phyloP scores from a whole-genome alignment of 2,113 vertebrate genomes.

The Odontophorus gujanensis region DNA sequence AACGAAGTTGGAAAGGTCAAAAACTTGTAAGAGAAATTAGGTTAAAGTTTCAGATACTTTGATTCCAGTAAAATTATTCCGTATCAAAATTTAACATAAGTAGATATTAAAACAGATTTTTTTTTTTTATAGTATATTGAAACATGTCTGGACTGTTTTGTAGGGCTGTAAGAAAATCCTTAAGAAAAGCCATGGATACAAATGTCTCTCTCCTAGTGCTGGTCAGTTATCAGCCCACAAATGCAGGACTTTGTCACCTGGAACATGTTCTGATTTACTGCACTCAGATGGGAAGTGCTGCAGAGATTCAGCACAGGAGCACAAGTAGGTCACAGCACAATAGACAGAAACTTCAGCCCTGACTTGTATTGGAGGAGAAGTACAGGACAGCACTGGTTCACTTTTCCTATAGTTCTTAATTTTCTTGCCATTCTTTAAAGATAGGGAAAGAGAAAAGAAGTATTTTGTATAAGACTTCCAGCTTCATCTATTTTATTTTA shows the following conservation, averaged over 20 bases:
- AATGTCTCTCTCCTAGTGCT: accelerated
- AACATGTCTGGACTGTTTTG: neutral
- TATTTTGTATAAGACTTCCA: neutral
- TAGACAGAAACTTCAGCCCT: neutral
- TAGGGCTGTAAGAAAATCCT: neutral
- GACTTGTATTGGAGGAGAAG: neutral
- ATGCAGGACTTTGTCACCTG: neutral
- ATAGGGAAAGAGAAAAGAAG: neutral
- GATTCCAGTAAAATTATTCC: neutral
- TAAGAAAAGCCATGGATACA: accelerated
- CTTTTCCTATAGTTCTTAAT: neutral
- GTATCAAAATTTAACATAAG: neutral
- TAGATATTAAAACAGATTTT: neutral
- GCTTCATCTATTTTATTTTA: neutral
- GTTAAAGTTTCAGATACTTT: neutral
- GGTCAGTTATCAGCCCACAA: neutral
- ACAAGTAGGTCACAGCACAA: neutral
- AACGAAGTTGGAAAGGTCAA: neutral
- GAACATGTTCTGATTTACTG: neutral
- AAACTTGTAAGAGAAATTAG: neutral
- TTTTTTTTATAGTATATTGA: neutral
- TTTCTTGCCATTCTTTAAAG: neutral
- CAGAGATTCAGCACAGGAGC: neutral
- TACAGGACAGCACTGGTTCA: neutral
- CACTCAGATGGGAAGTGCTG: neutral